Percentiles rank a stretch among this genome's conserved stretches.
Evolutionary conservation across 1,140 invertebrate species (phyloP).

Genomic region (Marisa cornuarietis): DNA sequence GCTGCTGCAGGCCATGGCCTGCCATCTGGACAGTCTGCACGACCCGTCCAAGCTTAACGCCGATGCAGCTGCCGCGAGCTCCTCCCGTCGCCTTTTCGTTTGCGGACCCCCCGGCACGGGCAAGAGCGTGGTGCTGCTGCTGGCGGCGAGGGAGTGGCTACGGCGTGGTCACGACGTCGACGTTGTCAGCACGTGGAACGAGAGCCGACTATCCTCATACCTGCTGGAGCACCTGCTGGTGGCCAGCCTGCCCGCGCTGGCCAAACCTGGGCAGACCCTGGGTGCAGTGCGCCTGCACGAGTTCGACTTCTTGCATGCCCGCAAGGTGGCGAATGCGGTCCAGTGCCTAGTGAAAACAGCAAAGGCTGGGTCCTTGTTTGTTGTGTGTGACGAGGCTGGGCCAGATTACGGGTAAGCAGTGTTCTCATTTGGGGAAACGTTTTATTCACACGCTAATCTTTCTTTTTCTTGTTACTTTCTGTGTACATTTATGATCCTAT

Average conservation of each 20-base stretch:
- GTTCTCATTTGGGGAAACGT: too few relatives aligned
- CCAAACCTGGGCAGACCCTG: not conserved
- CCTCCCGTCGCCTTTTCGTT: not conserved
- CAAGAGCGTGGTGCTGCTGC: slow-evolving; percentile 9
- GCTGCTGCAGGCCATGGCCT: not conserved
- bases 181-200: slow-evolving; percentile 13
- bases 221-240: slow-evolving; percentile 3
- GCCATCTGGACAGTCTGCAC: not conserved
- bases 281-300: not conserved
- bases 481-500: too few relatives aligned
- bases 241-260: not conserved
- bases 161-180: not conserved
- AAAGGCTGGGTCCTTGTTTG: not conserved
- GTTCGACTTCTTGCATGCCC: not conserved
- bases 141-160: slow-evolving; percentile 7
- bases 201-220: not conserved
- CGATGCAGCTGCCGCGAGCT: too few relatives aligned
- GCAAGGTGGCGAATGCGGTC: not conserved
- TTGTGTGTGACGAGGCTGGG: slow-evolving; percentile 1
- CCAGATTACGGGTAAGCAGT: too few relatives aligned
- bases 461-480: too few relatives aligned
- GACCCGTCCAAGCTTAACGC: too few relatives aligned
- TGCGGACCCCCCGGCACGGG: slow-evolving; percentile 8
- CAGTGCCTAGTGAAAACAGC: not conserved
- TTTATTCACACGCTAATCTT: too few relatives aligned